phyloP scores from a whole-genome alignment of 2,797 vertebrate species.

The Schizopygopsis pylzovi region DNA sequence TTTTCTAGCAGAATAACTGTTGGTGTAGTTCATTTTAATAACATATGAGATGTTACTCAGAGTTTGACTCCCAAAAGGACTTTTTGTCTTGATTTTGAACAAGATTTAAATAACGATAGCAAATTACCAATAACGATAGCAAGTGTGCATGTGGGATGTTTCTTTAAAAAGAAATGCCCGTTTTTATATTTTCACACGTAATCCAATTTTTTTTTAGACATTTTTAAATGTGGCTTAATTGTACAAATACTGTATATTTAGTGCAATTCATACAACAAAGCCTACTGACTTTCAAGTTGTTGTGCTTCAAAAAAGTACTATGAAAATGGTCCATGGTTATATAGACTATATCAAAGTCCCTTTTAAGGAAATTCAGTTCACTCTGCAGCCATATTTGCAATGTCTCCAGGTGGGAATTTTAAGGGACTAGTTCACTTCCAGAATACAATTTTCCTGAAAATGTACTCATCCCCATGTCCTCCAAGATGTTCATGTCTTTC shows the following conservation, averaged over 20 bases:
- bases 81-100: neutral
- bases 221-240: neutral
- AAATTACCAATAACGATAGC: neutral
- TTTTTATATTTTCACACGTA: neutral
- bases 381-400: neutral
- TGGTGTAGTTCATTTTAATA: neutral
- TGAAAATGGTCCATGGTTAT: neutral
- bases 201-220: neutral
- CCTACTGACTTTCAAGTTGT: neutral
- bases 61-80: neutral
- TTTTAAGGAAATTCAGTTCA: neutral
- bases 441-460: too few species aligned
- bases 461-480: too few species aligned
- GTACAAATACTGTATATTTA: constrained; percentile 2
- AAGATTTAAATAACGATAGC: neutral
- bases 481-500: too few species aligned
- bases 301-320: too few species aligned
- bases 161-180: neutral
- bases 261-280: neutral
- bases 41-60: neutral
- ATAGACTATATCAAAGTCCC: too few species aligned
- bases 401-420: neutral
- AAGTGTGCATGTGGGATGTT: neutral
- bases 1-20: neutral
- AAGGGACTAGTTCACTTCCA: too few species aligned